Conservation (phyloP, 2,113 vertebrate genomes). For the Pygoscelis antarcticus region DNA sequence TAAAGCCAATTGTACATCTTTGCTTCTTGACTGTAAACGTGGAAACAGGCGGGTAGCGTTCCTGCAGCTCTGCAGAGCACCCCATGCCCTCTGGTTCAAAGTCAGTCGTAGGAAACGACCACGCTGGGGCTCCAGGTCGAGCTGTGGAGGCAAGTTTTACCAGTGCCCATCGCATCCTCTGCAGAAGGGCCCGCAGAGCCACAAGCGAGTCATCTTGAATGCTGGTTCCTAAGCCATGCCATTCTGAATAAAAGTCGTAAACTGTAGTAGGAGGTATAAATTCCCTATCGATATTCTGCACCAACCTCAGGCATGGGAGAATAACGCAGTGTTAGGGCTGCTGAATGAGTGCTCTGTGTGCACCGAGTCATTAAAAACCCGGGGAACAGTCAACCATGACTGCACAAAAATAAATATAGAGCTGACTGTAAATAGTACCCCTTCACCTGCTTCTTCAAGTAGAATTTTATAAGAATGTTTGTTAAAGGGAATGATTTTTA, state of each 20-base stretch:
- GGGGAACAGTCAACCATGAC: conserved; percentile 26
- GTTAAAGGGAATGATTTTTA: conserved; percentile 23
- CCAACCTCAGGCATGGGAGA: conserved; percentile 17
- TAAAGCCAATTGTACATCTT: not conserved
- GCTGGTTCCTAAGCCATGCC: not conserved
- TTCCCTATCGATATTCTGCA: conserved; percentile 11
- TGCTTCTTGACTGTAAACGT: not conserved
- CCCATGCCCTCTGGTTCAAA: not conserved
- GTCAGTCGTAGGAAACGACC: not conserved
- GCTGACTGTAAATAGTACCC: conserved; percentile 36
- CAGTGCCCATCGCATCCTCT: not conserved
- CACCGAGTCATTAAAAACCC: conserved; percentile 29
- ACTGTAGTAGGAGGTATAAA: conserved; percentile 26
- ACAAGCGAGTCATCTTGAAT: not conserved
- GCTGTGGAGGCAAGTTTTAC: not conserved
- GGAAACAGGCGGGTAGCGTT: not conserved
- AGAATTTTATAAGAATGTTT: conserved; percentile 67
- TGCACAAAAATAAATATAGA: conserved; percentile 67
- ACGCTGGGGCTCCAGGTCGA: fast-evolving
- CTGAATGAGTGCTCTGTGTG: conserved; percentile 69
- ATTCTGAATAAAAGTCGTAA: conserved; percentile 24
- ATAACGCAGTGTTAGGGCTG: conserved; percentile 32
- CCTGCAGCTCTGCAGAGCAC: not conserved
- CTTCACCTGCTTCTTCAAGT: conserved; percentile 44
- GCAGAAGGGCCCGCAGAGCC: not conserved